A percentile compares a stretch with the other conserved stretches of the same genome.
Evolutionary conservation across 2,797 vertebrate species (phyloP).

Genomic region (Myotis myotis): DNA sequence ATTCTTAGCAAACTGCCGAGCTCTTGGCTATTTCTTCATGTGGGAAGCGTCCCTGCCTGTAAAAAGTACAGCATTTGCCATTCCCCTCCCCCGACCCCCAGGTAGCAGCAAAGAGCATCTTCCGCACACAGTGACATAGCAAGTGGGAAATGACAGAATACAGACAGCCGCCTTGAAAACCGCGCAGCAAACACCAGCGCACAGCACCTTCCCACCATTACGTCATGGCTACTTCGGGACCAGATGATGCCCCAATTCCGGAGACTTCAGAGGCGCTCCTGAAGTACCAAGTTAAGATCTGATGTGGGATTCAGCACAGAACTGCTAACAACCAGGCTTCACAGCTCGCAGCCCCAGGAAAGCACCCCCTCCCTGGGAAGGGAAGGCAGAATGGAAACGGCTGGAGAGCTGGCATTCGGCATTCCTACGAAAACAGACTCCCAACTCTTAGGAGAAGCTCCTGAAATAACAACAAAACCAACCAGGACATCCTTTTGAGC

Average conservation of each 20-base stretch:
- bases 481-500: neutral
- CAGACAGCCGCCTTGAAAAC: neutral
- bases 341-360: neutral
- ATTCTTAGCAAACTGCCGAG: neutral
- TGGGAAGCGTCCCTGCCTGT: neutral
- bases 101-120: neutral
- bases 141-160: neutral
- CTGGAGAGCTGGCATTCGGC: neutral
- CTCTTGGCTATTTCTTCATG: neutral
- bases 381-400: neutral
- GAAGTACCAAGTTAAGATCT: neutral
- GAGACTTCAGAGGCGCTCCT: neutral
- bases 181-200: neutral
- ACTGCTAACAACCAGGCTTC: neutral
- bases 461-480: neutral
- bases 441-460: neutral
- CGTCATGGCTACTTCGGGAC: slow-evolving; percentile 70
- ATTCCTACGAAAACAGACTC: neutral
- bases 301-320: neutral
- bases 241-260: slow-evolving; percentile 1
- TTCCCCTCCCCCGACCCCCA: neutral
- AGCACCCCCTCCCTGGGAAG: neutral
- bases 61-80: neutral
- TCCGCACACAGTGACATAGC: neutral
- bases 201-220: slow-evolving; percentile 44